Percentiles rank a stretch among this genome's conserved stretches.
Conservation (phyloP, 2,888 invertebrate species). For the Cantharis lateralis region DNA sequence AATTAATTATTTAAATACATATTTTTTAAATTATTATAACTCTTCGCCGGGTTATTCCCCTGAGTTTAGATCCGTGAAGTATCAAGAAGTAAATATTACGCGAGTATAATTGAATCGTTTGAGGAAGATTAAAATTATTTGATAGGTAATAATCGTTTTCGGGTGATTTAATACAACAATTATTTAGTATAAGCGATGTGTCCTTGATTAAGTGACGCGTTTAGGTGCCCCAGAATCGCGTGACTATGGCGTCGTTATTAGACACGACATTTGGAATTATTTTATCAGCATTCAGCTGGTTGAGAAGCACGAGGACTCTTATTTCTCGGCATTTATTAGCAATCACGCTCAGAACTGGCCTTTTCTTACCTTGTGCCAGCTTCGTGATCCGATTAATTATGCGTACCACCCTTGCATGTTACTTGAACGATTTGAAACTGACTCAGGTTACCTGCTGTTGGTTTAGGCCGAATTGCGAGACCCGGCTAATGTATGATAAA, state of each 20-base stretch:
- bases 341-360: slow-evolving; percentile 55
- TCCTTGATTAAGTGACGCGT: slow-evolving; percentile 51
- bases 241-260: slow-evolving; percentile 54
- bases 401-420: slow-evolving; percentile 54
- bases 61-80: no score
- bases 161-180: background rate
- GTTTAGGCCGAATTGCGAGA: slow-evolving; percentile 51
- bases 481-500: slow-evolving; percentile 54
- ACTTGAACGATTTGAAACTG: slow-evolving; percentile 42
- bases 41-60: no score
- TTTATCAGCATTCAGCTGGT: slow-evolving; percentile 52
- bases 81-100: no score
- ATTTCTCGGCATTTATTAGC: slow-evolving; percentile 58
- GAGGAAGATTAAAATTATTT: background rate
- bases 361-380: slow-evolving; percentile 55
- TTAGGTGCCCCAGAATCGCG: slow-evolving; percentile 46
- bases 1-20: no score
- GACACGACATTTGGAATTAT: slow-evolving; percentile 58
- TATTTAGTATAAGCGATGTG: slow-evolving; percentile 35
- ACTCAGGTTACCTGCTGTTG: slow-evolving; percentile 44
- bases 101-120: background rate
- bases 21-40: no score
- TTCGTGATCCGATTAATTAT: slow-evolving; percentile 56
- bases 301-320: slow-evolving; percentile 57
- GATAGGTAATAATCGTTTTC: background rate